Percentiles rank a stretch among this genome's conserved stretches.
Conservation (phyloP, 2,888 invertebrate genomes). For the Gastrophysa polygoni region DNA sequence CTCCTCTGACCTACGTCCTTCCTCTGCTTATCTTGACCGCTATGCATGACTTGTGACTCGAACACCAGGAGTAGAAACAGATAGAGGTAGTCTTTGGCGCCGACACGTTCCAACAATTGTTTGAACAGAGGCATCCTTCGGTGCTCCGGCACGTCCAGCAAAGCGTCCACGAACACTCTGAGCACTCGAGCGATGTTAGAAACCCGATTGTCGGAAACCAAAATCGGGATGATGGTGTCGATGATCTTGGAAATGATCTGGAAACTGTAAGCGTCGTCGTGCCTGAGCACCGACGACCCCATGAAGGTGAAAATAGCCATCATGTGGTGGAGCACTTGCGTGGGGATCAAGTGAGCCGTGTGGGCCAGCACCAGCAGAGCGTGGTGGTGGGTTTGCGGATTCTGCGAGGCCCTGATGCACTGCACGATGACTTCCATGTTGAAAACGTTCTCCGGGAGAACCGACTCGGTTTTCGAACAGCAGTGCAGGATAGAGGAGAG, state of each 20-base stretch:
- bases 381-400: slow-evolving; percentile 95
- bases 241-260: slow-evolving; percentile 91
- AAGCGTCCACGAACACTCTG: slow-evolving; percentile 88
- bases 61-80: slow-evolving; percentile 73
- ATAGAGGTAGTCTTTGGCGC: slow-evolving; percentile 69
- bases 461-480: slow-evolving; percentile 66
- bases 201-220: slow-evolving; percentile 57
- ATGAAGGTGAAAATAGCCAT: slow-evolving; percentile 98
- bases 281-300: slow-evolving; percentile 89
- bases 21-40: slow-evolving; percentile 53
- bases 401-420: slow-evolving; percentile 82
- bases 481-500: slow-evolving; percentile 78
- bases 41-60: slow-evolving; percentile 71
- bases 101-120: slow-evolving; percentile 77
- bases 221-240: slow-evolving; percentile 86
- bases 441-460: slow-evolving; percentile 60
- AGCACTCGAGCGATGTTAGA: slow-evolving; percentile 67
- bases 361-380: slow-evolving; percentile 83
- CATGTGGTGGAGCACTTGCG: slow-evolving; percentile 87
- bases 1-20: slow-evolving; percentile 56
- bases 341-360: slow-evolving; percentile 78
- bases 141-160: slow-evolving; percentile 93
- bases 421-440: slow-evolving; percentile 83
- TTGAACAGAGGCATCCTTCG: slow-evolving; percentile 80
- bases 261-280: slow-evolving; percentile 94